Evolutionary conservation across 2,888 invertebrate species (phyloP).

Genomic region (Cyclophora albipunctata): DNA sequence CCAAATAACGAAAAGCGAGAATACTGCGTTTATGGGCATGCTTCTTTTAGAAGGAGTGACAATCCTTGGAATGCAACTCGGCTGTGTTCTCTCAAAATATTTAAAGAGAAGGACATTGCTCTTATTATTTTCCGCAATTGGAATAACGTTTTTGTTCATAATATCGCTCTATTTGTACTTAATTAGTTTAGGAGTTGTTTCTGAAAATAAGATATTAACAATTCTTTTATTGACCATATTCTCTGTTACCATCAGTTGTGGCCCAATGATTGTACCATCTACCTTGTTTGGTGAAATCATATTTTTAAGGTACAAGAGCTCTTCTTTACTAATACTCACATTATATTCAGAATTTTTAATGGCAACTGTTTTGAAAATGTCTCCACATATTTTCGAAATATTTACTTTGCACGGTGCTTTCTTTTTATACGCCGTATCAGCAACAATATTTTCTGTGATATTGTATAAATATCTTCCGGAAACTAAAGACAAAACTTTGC

Average conservation of each 20-base stretch:
- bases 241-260: slow-evolving; percentile 44
- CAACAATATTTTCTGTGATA: slow-evolving; percentile 31
- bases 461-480: slow-evolving; percentile 37
- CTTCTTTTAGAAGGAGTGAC: slow-evolving; percentile 48
- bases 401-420: slow-evolving; percentile 42
- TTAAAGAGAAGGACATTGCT: slow-evolving; percentile 39
- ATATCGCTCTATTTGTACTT: slow-evolving; percentile 44
- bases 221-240: slow-evolving; percentile 34
- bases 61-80: slow-evolving; percentile 45
- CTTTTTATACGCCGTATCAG: slow-evolving; percentile 32
- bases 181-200: slow-evolving; percentile 24
- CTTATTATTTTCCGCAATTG: slow-evolving; percentile 31
- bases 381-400: slow-evolving; percentile 34
- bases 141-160: slow-evolving; percentile 35
- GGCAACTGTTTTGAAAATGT: slow-evolving; percentile 37
- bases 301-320: slow-evolving; percentile 38
- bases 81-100: slow-evolving; percentile 37
- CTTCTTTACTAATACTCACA: slow-evolving; percentile 31
- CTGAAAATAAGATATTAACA: slow-evolving; percentile 36
- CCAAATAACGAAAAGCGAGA: slow-evolving; percentile 36
- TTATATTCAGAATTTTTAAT: slow-evolving; percentile 32
- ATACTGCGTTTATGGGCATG: slow-evolving; percentile 43
- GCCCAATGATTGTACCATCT: slow-evolving; percentile 45
- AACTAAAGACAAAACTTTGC: slow-evolving; percentile 41
- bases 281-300: slow-evolving; percentile 45